A percentile compares a stretch with the other conserved stretches of the same genome.
These are phyloP conservation scores for Drosophila rufa DNA, from an alignment of 1,140 invertebrate species.

Conservation along the genomic window DNA sequence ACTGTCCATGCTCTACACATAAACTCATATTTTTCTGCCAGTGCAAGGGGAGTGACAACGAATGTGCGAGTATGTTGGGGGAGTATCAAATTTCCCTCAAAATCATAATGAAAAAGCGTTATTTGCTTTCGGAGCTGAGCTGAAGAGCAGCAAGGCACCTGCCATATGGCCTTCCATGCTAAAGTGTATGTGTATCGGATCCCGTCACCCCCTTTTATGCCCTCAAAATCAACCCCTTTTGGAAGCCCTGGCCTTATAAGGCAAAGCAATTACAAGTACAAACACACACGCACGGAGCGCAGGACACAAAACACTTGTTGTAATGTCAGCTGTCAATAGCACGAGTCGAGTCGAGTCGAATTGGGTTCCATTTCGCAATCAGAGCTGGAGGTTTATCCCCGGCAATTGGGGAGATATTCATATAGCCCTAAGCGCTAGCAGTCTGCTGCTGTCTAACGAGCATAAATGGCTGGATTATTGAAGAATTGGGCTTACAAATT, in stretches of 20 bases:
- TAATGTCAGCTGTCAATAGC: conserved; percentile 54
- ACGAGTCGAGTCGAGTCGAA: conserved; percentile 35
- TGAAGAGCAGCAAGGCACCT: conserved; percentile 37
- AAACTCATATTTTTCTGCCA: background rate
- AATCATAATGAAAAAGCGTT: conserved; percentile 49
- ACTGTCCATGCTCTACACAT: background rate
- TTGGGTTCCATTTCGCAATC: conserved; percentile 23
- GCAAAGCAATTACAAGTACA: conserved; percentile 52
- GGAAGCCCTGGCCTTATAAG: conserved; percentile 6
- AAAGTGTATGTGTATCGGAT: conserved; percentile 21
- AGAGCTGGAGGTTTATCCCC: background rate
- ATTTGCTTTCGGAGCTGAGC: conserved; percentile 26
- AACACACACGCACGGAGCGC: conserved; percentile 14
- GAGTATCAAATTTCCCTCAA: conserved; percentile 49
- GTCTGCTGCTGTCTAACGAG: conserved; percentile 7
- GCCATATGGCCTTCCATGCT: conserved; percentile 45
- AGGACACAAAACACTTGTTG: conserved; percentile 51
- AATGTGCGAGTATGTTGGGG: conserved; percentile 1
- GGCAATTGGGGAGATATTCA: conserved; percentile 34
- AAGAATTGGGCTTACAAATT: background rate
- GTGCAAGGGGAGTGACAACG: conserved; percentile 15
- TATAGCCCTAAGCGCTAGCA: conserved; percentile 3
- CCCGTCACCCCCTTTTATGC: conserved; percentile 15
- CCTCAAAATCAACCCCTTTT: conserved; percentile 16
- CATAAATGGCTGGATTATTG: conserved; percentile 1